phyloP scores from a whole-genome alignment of 2,888 invertebrate species.

The Ormyrus pomaceus region DNA sequence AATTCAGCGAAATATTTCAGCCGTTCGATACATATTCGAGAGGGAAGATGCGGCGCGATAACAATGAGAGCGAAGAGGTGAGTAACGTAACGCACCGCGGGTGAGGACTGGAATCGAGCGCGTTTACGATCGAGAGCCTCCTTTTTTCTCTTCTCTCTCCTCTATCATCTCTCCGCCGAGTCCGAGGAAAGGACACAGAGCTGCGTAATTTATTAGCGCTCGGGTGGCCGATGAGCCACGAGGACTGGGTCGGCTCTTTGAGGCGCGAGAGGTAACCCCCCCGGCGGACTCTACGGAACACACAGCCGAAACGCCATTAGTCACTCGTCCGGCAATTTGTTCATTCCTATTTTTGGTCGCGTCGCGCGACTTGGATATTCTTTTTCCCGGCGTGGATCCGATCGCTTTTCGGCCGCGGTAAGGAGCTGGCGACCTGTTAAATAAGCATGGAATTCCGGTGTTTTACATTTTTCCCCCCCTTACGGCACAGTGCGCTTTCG shows the following conservation, averaged over 20 bases:
- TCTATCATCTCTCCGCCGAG: conserved; percentile 3
- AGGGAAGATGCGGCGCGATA: conserved; percentile 1
- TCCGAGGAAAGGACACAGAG: background rate
- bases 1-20: too few species aligned
- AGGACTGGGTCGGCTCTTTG: conserved; percentile 53
- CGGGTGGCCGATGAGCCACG: conserved; percentile 55
- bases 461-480: background rate
- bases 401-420: too few species aligned
- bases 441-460: conserved; percentile 48
- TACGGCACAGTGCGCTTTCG: background rate
- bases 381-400: too few species aligned
- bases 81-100: background rate
- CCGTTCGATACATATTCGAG: background rate
- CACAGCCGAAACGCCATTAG: conserved; percentile 62
- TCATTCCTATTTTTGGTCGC: conserved; percentile 66
- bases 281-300: conserved; percentile 6
- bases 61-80: background rate
- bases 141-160: conserved; percentile 11
- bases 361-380: conserved; percentile 15
- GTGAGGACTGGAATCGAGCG: conserved; percentile 25
- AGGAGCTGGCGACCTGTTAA: conserved; percentile 22
- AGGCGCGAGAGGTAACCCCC: conserved; percentile 16
- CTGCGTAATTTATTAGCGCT: conserved; percentile 63
- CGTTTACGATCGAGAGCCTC: conserved; percentile 22
- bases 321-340: conserved; percentile 68